Evolutionary conservation across 2,113 vertebrate genomes (phyloP).

Genomic region (Amphilophus citrinellus): DNA sequence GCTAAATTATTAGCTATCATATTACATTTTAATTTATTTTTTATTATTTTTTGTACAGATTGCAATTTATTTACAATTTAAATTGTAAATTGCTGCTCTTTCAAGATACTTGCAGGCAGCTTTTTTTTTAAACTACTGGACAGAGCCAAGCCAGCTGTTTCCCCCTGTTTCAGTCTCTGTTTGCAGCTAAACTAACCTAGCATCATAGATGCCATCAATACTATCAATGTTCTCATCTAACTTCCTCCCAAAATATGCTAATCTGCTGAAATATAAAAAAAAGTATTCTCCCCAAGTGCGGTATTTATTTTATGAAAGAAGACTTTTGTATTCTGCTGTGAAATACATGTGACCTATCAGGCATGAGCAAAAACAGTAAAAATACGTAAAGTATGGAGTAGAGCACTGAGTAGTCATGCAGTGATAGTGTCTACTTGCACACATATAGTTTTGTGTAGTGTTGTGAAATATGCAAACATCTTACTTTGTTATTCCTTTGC

Average conservation of each 20-base stretch:
- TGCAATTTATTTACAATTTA: not conserved
- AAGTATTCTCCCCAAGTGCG: not conserved
- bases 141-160: not conserved
- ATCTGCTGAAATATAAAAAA: not conserved
- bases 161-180: not conserved
- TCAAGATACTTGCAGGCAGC: not conserved
- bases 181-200: not conserved
- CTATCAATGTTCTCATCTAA: not conserved
- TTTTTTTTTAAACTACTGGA: not conserved
- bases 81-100: not conserved
- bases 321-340: constrained; percentile 33
- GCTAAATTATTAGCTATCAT: too few species aligned
- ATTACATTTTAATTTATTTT: not conserved
- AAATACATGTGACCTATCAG: constrained; percentile 6
- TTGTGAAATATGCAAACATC: constrained; percentile 43
- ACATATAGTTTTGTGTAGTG: constrained; percentile 25
- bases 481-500: constrained; percentile 48
- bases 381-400: not conserved
- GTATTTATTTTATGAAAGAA: constrained; percentile 67
- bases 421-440: constrained; percentile 33
- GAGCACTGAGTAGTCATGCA: constrained; percentile 25
- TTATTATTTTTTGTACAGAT: not conserved
- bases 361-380: not conserved
- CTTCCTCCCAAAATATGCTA: not conserved
- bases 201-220: not conserved